These are phyloP conservation scores for Dexiosoma caninum DNA, from an alignment of 2,888 invertebrate genomes.

Conservation along the genomic window DNA sequence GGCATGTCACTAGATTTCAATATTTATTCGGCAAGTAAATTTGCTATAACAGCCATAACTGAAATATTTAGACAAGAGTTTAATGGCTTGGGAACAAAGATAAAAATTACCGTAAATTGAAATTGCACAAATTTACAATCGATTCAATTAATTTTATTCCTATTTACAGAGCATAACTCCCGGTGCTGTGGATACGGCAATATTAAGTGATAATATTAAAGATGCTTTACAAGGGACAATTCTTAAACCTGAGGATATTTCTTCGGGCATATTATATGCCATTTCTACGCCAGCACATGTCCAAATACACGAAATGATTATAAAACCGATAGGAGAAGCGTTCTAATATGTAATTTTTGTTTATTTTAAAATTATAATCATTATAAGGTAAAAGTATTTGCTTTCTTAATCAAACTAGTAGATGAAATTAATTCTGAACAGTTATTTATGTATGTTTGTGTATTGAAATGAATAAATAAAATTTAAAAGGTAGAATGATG, in stretches of 20 bases:
- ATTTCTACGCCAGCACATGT: slow-evolving; percentile 62
- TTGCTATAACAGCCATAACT: slow-evolving; percentile 74
- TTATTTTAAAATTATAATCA: no score
- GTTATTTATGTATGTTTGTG: neutral
- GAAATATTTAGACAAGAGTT: slow-evolving; percentile 76
- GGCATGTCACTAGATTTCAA: slow-evolving; percentile 66
- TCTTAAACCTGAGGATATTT: slow-evolving; percentile 66
- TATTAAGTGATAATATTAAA: slow-evolving; percentile 65
- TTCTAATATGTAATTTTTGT: slow-evolving; percentile 59
- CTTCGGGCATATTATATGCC: slow-evolving; percentile 49
- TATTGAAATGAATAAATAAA: no score
- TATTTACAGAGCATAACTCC: slow-evolving; percentile 57
- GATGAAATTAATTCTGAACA: no score
- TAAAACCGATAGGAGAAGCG: slow-evolving; percentile 71
- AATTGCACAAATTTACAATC: neutral
- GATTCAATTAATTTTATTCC: neutral
- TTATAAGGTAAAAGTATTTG: no score
- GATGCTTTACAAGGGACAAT: slow-evolving; percentile 50
- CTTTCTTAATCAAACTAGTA: no score
- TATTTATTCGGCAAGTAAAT: slow-evolving; percentile 74
- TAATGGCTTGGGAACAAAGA: slow-evolving; percentile 70
- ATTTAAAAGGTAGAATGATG: no score
- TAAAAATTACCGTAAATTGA: slow-evolving; percentile 75
- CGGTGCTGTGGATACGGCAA: slow-evolving; percentile 72
- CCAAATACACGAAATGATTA: slow-evolving; percentile 64